Conservation (phyloP, 2,113 vertebrate genomes). For the Phoenicopterus ruber region DNA sequence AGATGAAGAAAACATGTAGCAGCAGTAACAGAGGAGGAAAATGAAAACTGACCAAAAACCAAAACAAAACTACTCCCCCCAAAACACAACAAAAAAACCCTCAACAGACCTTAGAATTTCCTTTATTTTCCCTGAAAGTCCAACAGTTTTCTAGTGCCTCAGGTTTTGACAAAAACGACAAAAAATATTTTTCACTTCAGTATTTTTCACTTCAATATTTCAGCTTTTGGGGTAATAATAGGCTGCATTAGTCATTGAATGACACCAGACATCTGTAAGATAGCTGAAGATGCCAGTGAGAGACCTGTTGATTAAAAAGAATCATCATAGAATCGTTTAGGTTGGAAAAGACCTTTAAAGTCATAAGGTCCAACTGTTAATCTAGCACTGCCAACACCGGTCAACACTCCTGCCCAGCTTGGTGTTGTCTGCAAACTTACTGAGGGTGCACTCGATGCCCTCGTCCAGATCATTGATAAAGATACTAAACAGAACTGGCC, state of each 20-base stretch:
- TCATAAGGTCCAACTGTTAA: no score
- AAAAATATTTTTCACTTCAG: no score
- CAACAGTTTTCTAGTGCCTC: background rate
- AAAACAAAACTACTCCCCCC: no score
- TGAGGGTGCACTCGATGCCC: no score
- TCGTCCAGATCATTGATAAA: no score
- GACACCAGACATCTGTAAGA: background rate
- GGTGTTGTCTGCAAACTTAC: no score
- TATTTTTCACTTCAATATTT: background rate
- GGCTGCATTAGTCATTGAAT: background rate
- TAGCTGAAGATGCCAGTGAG: background rate
- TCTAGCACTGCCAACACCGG: no score
- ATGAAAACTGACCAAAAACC: background rate
- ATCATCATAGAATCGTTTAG: no score
- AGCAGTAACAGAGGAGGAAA: rapidly evolving
- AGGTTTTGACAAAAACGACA: background rate
- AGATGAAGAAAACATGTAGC: background rate
- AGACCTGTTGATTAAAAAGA: background rate
- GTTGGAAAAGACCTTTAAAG: no score
- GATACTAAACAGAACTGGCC: no score
- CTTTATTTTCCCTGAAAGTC: background rate
- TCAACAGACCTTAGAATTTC: background rate
- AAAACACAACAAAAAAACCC: background rate
- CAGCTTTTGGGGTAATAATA: background rate
- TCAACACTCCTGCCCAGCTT: no score